A percentile compares a stretch with the other conserved stretches of the same genome.
phyloP scores from a whole-genome alignment of 2,888 invertebrate genomes.

The Julus scanicus region DNA sequence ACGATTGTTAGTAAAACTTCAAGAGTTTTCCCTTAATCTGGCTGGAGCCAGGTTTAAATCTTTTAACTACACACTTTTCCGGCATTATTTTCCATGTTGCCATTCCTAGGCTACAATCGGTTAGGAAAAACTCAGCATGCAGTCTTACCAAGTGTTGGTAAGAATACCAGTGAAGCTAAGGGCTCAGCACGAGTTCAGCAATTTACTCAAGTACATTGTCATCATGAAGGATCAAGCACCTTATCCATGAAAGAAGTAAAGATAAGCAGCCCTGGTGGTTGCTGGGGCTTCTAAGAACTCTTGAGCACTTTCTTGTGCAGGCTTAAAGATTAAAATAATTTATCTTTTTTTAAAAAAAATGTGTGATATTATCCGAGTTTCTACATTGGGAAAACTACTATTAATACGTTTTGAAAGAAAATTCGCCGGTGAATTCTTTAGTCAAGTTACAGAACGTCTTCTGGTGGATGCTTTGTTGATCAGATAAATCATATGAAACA shows the following conservation, averaged over 20 bases:
- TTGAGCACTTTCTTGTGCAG: background rate
- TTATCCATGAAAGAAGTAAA: background rate
- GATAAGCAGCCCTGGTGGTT: slow-evolving; percentile 17
- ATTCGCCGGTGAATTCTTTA: background rate
- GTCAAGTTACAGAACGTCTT: background rate
- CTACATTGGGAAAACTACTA: background rate
- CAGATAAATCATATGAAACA: background rate
- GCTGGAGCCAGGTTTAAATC: no score
- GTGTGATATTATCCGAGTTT: background rate
- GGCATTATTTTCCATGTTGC: no score
- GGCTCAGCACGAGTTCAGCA: slow-evolving; percentile 38
- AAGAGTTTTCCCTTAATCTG: no score
- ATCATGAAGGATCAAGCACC: slow-evolving; percentile 43
- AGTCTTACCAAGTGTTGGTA: background rate
- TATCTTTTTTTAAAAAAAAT: background rate
- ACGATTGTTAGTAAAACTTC: background rate
- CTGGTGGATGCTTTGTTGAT: background rate
- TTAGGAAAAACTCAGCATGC: slow-evolving; percentile 21
- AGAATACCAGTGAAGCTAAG: background rate
- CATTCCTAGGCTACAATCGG: background rate
- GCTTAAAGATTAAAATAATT: slow-evolving; percentile 1
- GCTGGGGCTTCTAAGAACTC: background rate
- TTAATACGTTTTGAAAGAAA: background rate
- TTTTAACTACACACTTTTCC: no score
- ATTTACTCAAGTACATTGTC: slow-evolving; percentile 38